Base-by-base conservation (phyloP, 2,888 invertebrate species). In the Sialis lutaria region DNA sequence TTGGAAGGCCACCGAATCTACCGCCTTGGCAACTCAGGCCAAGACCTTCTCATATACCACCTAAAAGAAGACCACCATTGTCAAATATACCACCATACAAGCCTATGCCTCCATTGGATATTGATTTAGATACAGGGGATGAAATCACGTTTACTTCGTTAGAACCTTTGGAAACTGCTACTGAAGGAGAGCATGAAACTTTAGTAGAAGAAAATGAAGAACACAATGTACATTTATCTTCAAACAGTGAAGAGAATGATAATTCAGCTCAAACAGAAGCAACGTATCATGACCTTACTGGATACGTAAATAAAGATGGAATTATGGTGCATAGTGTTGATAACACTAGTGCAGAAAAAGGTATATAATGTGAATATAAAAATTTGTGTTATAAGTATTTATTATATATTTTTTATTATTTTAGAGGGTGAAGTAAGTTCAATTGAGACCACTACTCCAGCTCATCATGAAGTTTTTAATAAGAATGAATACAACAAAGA, bases 1-100 rank as follows among this genome's bases (percentile, higher is more conserved):
- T 42, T 42, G 60, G 64, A 50, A 55, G 65, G 48, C 67, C 76
- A 13, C 72, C 74, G 2, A 72, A 69, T 45, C 65, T 76, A 2
- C 79, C 78, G 6, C 78, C 79, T 0, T 81, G 79, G 80, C 77
- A 75, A 53, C 64, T 77, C 45, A 75, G 77, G 49, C 79, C 78
- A 1, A 62, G 74, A 46, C 71, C 69, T 5, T 22, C 22, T 4
- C 22, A 22, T 22, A 22, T 22, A 22, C 64, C 64, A 10, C 67
- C 63, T 0, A 65, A 73, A 22, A 64, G 77, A 51, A 68, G 71
- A 1, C 69, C 69, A 33, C 75, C 77, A 49, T 40, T 35, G 6
- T 30, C 32, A 7, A 61, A 62, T 12, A 59, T 74, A 44, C 77
- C 79, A 6, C 70, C 75, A 49, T 79, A 79, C 52, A 77, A 77